Base-by-base conservation (phyloP, 2,888 invertebrate species). In the Synergus itoensis region DNA sequence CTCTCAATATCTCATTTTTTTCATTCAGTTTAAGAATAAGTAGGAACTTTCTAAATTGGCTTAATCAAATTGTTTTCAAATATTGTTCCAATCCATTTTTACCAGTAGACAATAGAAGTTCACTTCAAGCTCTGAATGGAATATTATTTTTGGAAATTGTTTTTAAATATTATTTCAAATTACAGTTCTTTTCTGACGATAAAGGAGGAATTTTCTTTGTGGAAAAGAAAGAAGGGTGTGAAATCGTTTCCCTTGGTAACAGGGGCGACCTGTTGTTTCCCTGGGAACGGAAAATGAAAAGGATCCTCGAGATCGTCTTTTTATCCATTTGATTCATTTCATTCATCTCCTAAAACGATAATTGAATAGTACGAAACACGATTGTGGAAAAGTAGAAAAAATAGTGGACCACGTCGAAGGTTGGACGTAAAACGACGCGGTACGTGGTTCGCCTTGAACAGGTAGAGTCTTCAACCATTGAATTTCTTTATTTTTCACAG, bases 401-500 rank as follows among this genome's bases (percentile, higher is more conserved):
- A 69, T 45, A 53, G 69, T 69, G 69, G 69, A 16, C 69, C 48
- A 69, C 28, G n/a, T 36, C n/a, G 48, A 73, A 73, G 69, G 48
- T 48, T 73, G 28, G 48, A 73, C 48, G 69, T 73, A 53, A 73
- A 73, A 73, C 53, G 69, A 73, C 48, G 36, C 48, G 48, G 69
- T 28, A 28, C 28, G 28, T 28, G 69, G 48, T 53, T 73, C 36
- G 48, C 69, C 69, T 73, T 73, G 69, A 73, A 73, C 69, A 73
- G 69, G 69, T 73, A 73, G 69, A 21, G 45, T 65, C 41, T 41
- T 65, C 41, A n/a, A 65, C 41, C 65, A 65, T 65, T 65, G 65
- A 65, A 65, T 65, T 65, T 65, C 43, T 65, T 65, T 65, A 65
- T 65, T 65, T 65, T 65, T 41, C 65, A 43, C 65, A 65, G 65